phyloP scores from a whole-genome alignment of 2,888 invertebrate genomes.

The Erebia epiphron region DNA sequence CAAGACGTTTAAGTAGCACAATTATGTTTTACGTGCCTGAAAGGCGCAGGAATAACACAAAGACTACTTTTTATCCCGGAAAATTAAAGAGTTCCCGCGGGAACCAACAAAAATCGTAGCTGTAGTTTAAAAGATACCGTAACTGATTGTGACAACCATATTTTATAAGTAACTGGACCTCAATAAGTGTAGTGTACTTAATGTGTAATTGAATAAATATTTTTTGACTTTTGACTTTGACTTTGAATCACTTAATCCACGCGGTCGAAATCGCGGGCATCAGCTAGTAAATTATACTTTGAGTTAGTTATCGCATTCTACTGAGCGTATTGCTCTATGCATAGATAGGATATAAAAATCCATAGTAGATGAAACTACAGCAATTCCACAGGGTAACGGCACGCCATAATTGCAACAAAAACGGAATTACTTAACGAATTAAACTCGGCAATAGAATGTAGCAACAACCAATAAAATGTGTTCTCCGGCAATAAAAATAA shows the following conservation, averaged over 20 bases:
- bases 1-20: no score
- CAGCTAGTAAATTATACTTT: neutral
- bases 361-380: constrained; percentile 40
- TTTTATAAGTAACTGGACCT: no score
- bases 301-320: neutral
- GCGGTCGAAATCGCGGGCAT: neutral
- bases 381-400: constrained; percentile 44
- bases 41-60: no score
- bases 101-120: neutral
- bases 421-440: constrained; percentile 43
- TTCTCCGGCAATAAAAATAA: constrained; percentile 23
- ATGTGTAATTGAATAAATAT: no score
- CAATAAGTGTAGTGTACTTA: no score
- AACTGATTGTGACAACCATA: no score
- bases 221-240: no score
- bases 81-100: no score
- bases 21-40: no score
- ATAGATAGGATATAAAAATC: constrained; percentile 51
- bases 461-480: constrained; percentile 35
- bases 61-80: no score
- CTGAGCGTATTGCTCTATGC: neutral
- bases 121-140: no score
- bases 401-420: constrained; percentile 63
- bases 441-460: constrained; percentile 38
- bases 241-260: neutral